A percentile compares a stretch with the other conserved stretches of the same genome.
Evolutionary conservation across 2,888 invertebrate genomes (phyloP).

Genomic region (Callosobruchus maculatus): DNA sequence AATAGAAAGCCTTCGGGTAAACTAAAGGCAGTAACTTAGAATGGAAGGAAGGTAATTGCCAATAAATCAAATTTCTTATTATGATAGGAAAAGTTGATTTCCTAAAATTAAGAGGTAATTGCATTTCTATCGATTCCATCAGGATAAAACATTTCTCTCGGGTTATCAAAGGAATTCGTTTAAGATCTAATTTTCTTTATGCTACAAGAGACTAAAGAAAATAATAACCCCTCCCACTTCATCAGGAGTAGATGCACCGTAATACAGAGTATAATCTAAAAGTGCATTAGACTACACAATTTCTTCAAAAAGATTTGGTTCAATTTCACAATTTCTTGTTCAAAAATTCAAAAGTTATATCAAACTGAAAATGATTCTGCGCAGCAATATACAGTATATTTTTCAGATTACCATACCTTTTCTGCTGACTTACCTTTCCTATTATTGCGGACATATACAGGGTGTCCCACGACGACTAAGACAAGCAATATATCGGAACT

Average conservation of each 20-base stretch:
- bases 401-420: too few species aligned
- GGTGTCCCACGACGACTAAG: too few species aligned
- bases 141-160: not conserved
- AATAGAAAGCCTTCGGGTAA: not conserved
- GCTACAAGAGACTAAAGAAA: not conserved
- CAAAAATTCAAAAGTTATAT: too few species aligned
- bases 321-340: too few species aligned
- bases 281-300: too few species aligned
- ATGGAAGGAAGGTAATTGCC: not conserved
- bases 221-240: not conserved
- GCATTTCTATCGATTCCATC: not conserved
- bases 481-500: too few species aligned
- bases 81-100: not conserved
- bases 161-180: not conserved
- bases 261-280: too few species aligned
- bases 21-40: not conserved
- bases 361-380: too few species aligned
- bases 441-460: too few species aligned
- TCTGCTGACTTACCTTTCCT: too few species aligned
- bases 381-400: too few species aligned
- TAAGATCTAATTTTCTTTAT: not conserved
- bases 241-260: not conserved
- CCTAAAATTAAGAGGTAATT: not conserved
- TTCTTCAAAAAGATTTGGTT: too few species aligned
- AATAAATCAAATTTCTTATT: not conserved